Conservation (phyloP, 2,113 vertebrate species). For the Rana temporaria region DNA sequence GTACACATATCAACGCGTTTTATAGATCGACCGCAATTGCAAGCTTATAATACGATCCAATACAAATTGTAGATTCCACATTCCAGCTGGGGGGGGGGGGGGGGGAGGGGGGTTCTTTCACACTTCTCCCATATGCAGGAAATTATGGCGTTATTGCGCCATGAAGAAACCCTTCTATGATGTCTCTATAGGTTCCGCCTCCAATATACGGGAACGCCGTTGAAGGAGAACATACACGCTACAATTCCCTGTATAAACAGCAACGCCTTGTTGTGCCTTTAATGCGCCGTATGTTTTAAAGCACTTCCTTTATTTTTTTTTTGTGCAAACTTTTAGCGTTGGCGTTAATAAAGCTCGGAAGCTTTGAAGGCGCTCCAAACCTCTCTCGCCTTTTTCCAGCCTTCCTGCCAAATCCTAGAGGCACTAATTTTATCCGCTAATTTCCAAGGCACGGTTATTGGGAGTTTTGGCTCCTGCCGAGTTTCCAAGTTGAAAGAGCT, state of each 20-base stretch:
- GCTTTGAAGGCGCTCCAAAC: slow-evolving; percentile 73
- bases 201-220: not conserved
- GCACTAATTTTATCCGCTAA: slow-evolving; percentile 73
- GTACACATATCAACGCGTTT: no score
- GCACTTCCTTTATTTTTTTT: slow-evolving; percentile 57
- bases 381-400: slow-evolving; percentile 69
- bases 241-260: slow-evolving; percentile 2
- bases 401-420: slow-evolving; percentile 68
- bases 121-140: not conserved
- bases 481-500: slow-evolving; percentile 52
- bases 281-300: slow-evolving; percentile 65
- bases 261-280: not conserved
- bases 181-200: not conserved
- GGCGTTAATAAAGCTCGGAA: slow-evolving; percentile 64
- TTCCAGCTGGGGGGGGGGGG: no score
- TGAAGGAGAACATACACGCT: not conserved
- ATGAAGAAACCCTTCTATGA: not conserved
- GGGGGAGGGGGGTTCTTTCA: no score
- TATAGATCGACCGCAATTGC: no score
- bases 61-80: no score
- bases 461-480: slow-evolving; percentile 63
- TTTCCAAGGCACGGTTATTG: slow-evolving; percentile 68
- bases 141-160: not conserved
- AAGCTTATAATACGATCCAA: no score
- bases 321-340: slow-evolving; percentile 56